Evolutionary conservation across 35 echinoderm and acorn worm genomes (phyloP).

Genomic region (Lytechinus pictus): DNA sequence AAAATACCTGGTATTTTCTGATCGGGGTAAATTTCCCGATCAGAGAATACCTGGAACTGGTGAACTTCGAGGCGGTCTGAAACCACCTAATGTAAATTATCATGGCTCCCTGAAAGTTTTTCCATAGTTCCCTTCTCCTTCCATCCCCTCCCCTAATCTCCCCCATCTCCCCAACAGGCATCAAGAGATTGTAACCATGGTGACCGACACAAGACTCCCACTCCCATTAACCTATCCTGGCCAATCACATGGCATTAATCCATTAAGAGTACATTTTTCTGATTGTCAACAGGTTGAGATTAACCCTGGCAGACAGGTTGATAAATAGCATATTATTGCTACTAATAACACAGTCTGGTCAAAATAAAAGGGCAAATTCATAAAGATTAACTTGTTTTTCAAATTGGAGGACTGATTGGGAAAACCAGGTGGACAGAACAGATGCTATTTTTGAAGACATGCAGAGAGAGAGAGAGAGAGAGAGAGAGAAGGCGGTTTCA

Average conservation of each 20-base stretch:
- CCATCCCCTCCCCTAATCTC: not conserved
- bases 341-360: not conserved
- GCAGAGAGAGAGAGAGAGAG: not conserved
- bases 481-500: not conserved
- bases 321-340: not conserved
- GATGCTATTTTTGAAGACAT: not conserved
- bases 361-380: not conserved
- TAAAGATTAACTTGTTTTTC: slow-evolving; percentile 1
- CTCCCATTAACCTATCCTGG: not conserved
- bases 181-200: not conserved
- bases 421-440: not conserved
- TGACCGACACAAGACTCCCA: not conserved
- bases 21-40: too few relatives aligned
- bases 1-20: too few relatives aligned
- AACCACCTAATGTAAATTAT: too few relatives aligned
- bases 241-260: not conserved
- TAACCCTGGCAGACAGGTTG: not conserved
- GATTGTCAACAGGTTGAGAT: slow-evolving; percentile 7
- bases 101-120: too few relatives aligned
- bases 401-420: not conserved
- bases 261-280: not conserved
- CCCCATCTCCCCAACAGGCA: not conserved
- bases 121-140: not conserved
- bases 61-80: too few relatives aligned
- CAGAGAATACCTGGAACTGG: too few relatives aligned